These are phyloP conservation scores for Ricordea florida DNA, from an alignment of 92 coral and sea anemone genomes.

Conservation along the genomic window DNA sequence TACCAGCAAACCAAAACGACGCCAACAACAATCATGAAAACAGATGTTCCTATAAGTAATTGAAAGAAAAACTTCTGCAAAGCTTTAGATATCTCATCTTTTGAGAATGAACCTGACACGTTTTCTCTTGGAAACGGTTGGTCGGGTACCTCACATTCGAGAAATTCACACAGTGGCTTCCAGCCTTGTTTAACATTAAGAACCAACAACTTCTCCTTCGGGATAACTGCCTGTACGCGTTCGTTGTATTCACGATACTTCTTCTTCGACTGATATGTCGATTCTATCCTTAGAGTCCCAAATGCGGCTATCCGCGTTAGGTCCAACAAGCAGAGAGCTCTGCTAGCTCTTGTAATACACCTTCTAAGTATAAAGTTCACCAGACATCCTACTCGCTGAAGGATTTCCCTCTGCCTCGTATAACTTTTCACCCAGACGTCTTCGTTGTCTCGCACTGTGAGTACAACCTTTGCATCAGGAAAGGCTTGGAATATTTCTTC, in stretches of 20 bases:
- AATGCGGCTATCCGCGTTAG: not conserved
- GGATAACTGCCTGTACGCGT: conserved; percentile 31
- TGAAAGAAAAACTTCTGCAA: too few relatives aligned
- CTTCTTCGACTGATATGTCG: conserved; percentile 13
- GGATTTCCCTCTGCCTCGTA: not conserved
- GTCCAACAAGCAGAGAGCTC: too few relatives aligned
- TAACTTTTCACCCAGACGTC: conserved; percentile 24
- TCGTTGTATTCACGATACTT: conserved; percentile 34
- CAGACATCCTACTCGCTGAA: not conserved
- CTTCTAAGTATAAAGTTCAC: not conserved
- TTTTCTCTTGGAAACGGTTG: conserved; percentile 34
- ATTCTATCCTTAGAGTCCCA: not conserved
- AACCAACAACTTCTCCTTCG: conserved; percentile 7
- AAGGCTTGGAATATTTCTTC: conserved; percentile 8
- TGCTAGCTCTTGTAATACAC: too few relatives aligned
- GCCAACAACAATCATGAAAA: too few relatives aligned
- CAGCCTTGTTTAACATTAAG: conserved; percentile 51
- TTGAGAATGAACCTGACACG: conserved; percentile 16
- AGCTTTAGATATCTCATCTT: too few relatives aligned
- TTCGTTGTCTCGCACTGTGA: conserved; percentile 19
- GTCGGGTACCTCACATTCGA: conserved; percentile 6
- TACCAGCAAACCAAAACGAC: too few relatives aligned
- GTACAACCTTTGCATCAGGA: conserved; percentile 10
- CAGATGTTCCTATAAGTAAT: too few relatives aligned
- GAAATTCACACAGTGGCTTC: conserved; percentile 43